These are phyloP conservation scores for Hepsetus odoe DNA, from an alignment of 2,113 vertebrate species.

Conservation along the genomic window DNA sequence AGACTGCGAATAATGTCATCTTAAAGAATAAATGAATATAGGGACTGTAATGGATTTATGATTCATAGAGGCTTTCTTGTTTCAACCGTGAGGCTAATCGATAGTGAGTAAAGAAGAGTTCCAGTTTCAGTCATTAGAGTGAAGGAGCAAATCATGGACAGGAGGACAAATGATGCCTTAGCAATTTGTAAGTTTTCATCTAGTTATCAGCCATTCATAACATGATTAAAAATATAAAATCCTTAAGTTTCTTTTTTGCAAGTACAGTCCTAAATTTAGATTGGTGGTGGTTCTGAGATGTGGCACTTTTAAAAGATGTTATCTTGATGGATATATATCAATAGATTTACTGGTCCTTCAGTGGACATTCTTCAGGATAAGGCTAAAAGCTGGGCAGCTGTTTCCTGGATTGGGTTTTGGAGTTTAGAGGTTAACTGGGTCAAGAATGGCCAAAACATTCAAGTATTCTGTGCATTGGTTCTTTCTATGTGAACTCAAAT, in stretches of 20 bases:
- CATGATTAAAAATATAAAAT: no score
- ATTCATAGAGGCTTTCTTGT: not conserved
- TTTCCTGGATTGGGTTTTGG: constrained; percentile 8
- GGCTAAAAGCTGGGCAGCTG: not conserved
- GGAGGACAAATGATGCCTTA: no score
- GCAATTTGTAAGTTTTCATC: no score
- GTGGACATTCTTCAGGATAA: not conserved
- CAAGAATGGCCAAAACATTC: constrained; percentile 29
- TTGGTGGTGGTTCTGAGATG: no score
- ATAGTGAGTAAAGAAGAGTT: no score
- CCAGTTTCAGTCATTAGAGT: no score
- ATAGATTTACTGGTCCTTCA: not conserved
- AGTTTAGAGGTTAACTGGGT: constrained; percentile 43
- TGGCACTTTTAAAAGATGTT: not conserved
- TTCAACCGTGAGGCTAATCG: not conserved
- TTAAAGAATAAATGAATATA: not conserved
- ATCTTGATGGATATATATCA: not conserved
- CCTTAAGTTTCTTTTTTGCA: no score
- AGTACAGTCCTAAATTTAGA: no score
- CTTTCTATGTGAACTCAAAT: constrained; percentile 18
- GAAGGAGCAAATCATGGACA: no score
- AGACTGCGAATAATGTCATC: not conserved
- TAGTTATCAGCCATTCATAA: no score
- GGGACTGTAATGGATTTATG: not conserved
- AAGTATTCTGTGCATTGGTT: constrained; percentile 22